A percentile compares a stretch with the other conserved stretches of the same genome.
Conservation (phyloP, 2,113 vertebrate genomes). For the Perca schrenkii region DNA sequence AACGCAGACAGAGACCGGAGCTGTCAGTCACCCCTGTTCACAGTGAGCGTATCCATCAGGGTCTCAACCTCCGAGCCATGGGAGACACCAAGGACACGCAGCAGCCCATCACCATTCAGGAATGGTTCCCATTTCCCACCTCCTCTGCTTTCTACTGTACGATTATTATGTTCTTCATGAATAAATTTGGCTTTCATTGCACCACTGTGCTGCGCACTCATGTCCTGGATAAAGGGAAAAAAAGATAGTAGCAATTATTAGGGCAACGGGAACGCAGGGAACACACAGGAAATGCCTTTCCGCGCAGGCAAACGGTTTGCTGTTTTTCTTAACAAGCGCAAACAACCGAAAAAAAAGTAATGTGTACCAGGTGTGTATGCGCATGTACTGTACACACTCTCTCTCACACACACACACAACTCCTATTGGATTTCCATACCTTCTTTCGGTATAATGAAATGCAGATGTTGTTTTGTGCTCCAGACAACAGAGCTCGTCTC, state of each 20-base stretch:
- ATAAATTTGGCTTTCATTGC: slow-evolving; percentile 46
- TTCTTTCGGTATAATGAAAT: slow-evolving; percentile 48
- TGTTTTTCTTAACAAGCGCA: slow-evolving; percentile 34
- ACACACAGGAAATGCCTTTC: slow-evolving; percentile 11
- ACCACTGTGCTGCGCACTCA: background rate
- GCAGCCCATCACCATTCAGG: slow-evolving; percentile 38
- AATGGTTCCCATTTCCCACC: slow-evolving; percentile 19
- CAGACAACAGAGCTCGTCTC: slow-evolving; percentile 23
- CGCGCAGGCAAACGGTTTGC: slow-evolving; percentile 11
- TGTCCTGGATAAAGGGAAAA: slow-evolving; percentile 3
- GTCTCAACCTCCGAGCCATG: slow-evolving; percentile 16
- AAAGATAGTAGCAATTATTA: background rate
- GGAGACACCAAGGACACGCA: slow-evolving; percentile 30
- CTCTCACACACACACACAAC: background rate
- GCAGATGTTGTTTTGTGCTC: slow-evolving; percentile 52
- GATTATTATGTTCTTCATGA: slow-evolving; percentile 59
- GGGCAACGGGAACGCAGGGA: slow-evolving; percentile 25
- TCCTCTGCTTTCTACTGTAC: slow-evolving; percentile 33
- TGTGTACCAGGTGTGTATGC: slow-evolving; percentile 46
- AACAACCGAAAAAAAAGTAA: slow-evolving; percentile 34
- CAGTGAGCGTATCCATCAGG: slow-evolving; percentile 47
- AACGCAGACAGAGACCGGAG: slow-evolving; percentile 48
- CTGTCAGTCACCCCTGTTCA: slow-evolving; percentile 59
- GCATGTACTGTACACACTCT: background rate
- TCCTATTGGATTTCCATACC: slow-evolving; percentile 52